A percentile compares a stretch with the other conserved stretches of the same genome.
These are phyloP conservation scores for Helogale parvula DNA, from an alignment of 2,113 vertebrate species.

Conservation along the genomic window DNA sequence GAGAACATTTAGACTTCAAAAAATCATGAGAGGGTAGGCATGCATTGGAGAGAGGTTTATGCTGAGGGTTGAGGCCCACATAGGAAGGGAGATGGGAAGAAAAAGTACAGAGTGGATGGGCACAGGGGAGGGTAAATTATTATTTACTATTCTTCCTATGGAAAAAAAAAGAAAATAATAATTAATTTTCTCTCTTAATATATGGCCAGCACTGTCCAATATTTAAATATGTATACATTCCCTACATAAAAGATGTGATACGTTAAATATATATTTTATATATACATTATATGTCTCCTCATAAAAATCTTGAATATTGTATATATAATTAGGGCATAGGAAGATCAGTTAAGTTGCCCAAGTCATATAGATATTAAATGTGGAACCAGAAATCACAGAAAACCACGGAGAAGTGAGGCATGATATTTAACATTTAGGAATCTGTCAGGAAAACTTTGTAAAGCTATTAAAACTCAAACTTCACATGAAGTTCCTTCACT, in stretches of 20 bases:
- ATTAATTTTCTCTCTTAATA: background rate
- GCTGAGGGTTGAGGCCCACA: too few species aligned
- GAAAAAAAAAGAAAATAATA: background rate
- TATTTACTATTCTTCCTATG: background rate
- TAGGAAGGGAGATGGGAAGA: background rate
- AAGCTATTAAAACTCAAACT: slow-evolving; percentile 3
- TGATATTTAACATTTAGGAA: background rate
- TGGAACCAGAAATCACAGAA: background rate
- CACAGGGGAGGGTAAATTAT: background rate
- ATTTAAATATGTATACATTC: background rate
- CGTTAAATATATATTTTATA: background rate
- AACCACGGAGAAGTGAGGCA: background rate
- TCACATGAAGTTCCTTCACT: background rate
- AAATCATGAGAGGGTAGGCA: background rate
- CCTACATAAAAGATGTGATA: background rate
- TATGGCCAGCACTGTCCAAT: background rate
- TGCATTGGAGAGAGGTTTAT: background rate
- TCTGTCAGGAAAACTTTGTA: background rate
- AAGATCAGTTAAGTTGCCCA: background rate
- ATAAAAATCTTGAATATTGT: background rate
- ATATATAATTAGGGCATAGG: background rate
- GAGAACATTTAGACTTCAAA: background rate
- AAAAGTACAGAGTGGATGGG: background rate
- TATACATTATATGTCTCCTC: background rate
- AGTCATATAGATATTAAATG: background rate